Evolutionary conservation across 2,113 vertebrate genomes (phyloP), one percentile per base, ranked within the genome.

Genomic region (Oriolus oriolus): DNA sequence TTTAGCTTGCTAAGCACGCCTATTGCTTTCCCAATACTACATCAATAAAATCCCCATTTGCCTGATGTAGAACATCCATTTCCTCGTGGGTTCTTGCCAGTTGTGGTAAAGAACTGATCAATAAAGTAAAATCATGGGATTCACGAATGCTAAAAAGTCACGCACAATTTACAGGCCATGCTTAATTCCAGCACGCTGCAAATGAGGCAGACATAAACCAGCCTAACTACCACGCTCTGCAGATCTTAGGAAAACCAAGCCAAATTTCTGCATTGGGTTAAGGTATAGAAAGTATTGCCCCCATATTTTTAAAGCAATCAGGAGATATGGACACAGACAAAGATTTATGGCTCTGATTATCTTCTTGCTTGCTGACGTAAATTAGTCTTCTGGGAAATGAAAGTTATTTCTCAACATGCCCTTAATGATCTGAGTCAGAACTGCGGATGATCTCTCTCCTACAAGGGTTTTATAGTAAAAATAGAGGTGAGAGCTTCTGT

Each of bases 301-400:
- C 59, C 44, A 61, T 92, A 70, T 93, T 87, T 84, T 79, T 78
- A 70, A 85, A 92, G 78, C 87, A 47, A 91, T 83, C 79, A 69
- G 47, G 65, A 91, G 89, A 92, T 66, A 81, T 2, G 28, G 92
- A 87, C 93, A 63, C 0, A 9, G 92, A 84, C 54, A 78, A 95
- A 97, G 95, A 98, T 98, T 97, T 97, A 98, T 96, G 92, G 24
- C 81, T 88, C 41, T 94, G 95, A 97, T 97, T 98, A 98, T 97
- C 87, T 69, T 95, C 95, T 95, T 95, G 78, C 95, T 95, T 98
- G 96, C 97, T 98, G 98, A 98, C 92, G 93, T 98, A 98, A 98
- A 98, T 97, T 97, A 98, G 95, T 90, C 97, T 97, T 97, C 97
- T 98, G 97, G 97, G 97, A 98, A 98, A 96, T 79, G 87, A 86